These are phyloP conservation scores for Lagodon rhomboides DNA, from an alignment of 2,797 vertebrate genomes.

Conservation along the genomic window DNA sequence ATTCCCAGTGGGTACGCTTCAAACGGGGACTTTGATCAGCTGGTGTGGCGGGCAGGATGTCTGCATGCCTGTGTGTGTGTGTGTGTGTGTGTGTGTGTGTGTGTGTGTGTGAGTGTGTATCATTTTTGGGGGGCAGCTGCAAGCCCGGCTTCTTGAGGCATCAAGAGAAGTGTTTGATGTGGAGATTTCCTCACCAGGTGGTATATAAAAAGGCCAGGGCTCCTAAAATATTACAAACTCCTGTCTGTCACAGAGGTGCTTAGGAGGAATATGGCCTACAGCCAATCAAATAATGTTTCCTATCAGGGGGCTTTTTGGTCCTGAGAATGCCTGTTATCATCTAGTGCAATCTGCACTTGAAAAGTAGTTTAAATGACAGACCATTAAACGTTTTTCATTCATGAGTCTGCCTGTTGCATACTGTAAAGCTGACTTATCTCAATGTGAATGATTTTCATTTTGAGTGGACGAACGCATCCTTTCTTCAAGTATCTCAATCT, in stretches of 20 bases:
- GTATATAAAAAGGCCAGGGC: slow-evolving; percentile 61
- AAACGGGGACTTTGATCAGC: slow-evolving; percentile 75
- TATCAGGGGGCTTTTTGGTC: slow-evolving; percentile 14
- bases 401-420: neutral
- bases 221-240: slow-evolving; percentile 68
- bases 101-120: slow-evolving; percentile 9
- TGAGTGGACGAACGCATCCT: neutral
- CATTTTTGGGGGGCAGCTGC: slow-evolving; percentile 14
- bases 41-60: slow-evolving; percentile 41
- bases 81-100: slow-evolving; percentile 18
- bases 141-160: slow-evolving; percentile 56
- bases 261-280: slow-evolving; percentile 28
- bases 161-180: slow-evolving; percentile 78
- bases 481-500: neutral
- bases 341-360: neutral
- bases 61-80: slow-evolving; percentile 15
- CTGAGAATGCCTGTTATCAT: slow-evolving; percentile 1
- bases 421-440: neutral
- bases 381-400: neutral
- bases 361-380: neutral
- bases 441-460: neutral
- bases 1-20: slow-evolving; percentile 58
- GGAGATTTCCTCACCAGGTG: slow-evolving; percentile 74
- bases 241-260: slow-evolving; percentile 53
- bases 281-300: slow-evolving; percentile 18